Percentiles rank a stretch among this genome's conserved stretches.
These are phyloP conservation scores for Clivina fossor DNA, from an alignment of 2,888 invertebrate genomes.

Conservation along the genomic window DNA sequence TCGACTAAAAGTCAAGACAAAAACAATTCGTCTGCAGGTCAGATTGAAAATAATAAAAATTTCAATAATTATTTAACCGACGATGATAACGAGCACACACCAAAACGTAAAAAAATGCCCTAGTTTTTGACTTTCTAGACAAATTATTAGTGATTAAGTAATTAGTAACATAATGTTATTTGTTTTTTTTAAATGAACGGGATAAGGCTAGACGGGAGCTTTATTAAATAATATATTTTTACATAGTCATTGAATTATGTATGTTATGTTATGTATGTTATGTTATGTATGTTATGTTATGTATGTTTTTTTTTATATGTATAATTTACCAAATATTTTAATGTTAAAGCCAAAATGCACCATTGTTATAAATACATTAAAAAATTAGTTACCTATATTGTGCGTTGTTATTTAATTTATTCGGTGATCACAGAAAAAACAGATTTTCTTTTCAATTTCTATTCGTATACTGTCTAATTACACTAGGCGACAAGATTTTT, in stretches of 20 bases:
- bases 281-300: no score
- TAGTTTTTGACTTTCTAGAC: no score
- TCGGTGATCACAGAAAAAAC: no score
- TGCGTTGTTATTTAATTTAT: no score
- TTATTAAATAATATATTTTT: not conserved
- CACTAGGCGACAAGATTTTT: no score
- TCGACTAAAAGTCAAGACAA: conserved; percentile 35
- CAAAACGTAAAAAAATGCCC: conserved; percentile 51
- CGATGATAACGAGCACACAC: conserved; percentile 44
- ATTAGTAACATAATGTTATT: conserved; percentile 13
- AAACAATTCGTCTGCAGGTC: conserved; percentile 50
- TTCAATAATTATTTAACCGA: conserved; percentile 41
- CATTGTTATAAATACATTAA: conserved; percentile 14
- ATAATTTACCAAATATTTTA: no score
- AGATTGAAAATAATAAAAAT: conserved; percentile 40
- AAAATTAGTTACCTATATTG: conserved; percentile 18
- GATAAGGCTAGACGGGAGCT: not conserved
- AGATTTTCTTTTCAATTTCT: no score
- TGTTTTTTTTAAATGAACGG: not conserved
- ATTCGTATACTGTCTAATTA: no score
- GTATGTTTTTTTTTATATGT: no score
- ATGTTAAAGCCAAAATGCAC: not conserved
- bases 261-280: no score
- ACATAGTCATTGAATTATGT: no score
- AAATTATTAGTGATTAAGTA: no score